Base-by-base conservation (phyloP, 1,140 invertebrate species). In the Heliothis subflexa region DNA sequence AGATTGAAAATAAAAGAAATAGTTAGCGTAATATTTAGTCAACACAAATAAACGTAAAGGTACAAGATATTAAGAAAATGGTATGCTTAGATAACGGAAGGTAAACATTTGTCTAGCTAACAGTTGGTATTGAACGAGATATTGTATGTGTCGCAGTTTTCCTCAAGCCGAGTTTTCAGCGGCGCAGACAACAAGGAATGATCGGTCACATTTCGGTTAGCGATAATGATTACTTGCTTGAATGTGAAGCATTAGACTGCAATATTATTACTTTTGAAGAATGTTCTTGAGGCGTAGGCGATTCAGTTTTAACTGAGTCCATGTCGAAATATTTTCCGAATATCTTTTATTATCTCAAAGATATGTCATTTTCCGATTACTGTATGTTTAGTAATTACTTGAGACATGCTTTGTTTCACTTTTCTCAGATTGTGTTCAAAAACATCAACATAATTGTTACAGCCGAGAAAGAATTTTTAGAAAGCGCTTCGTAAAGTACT, bases 401-500 rank as follows among this genome's bases (percentile, higher is more conserved):
- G 50, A 72, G 55, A 12, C 52, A 72, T 55, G 61, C 45, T 59
- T 28, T 28, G 40, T 61, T 61, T 66, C 16, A 47, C 40, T 25
- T 61, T 28, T 61, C 21, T 47, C 40, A 61, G 52, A 59, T 59
- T 74, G 10, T 55, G 28, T 71, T 28, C 50, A 71, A 55, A 40
- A 55, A 40, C 49, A 71, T 33, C 64, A 25, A 33, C 40, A 74
- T 21, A 64, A 74, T 74, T 55, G 40, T 13, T 55, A 47, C 47
- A n/a, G 28, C 40, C 49, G 57, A 61, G 18, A 72, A 72, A 68
- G 64, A 68, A 73, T 61, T 73, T 73, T 33, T 73, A 49, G 40
- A 73, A 73, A 73, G 55, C 55, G 55, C 40, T 61, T 57, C 72
- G 70, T 72, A 72, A 72, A 16, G 50, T 54, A 54, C 50, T 74